These are phyloP conservation scores for Stegodyphus dumicola DNA, from an alignment of 1,140 invertebrate species.

Conservation along the genomic window DNA sequence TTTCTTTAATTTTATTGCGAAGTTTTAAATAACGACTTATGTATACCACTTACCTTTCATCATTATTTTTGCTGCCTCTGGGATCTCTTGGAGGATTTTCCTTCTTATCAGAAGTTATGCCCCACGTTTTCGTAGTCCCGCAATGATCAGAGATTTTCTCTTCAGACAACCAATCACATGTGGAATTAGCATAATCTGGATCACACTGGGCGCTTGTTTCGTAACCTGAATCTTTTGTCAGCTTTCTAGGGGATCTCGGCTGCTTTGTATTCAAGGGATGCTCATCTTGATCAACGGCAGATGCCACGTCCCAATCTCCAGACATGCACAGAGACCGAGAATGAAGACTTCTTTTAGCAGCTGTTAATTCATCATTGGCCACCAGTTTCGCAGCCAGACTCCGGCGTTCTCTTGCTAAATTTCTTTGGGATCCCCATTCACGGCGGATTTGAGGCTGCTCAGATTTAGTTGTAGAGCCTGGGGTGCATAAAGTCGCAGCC, in stretches of 20 bases:
- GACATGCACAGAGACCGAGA: conserved; percentile 43
- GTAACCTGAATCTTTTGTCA: conserved; percentile 68
- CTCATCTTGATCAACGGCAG: not conserved
- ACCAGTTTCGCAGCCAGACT: conserved; percentile 22
- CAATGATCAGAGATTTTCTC: conserved; percentile 3
- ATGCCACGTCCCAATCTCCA: conserved; percentile 17
- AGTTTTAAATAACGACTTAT: too few species aligned
- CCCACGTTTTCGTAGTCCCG: not conserved
- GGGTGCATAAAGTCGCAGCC: conserved; percentile 15
- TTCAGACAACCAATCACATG: conserved; percentile 63
- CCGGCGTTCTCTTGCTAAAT: conserved; percentile 32
- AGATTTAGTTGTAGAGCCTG: not conserved
- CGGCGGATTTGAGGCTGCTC: conserved; percentile 17
- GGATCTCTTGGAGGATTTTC: not conserved
- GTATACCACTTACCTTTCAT: too few species aligned
- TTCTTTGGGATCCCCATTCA: conserved; percentile 51
- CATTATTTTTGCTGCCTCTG: not conserved
- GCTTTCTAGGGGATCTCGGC: conserved; percentile 64
- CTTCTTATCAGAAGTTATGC: conserved; percentile 12
- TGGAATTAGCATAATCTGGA: conserved; percentile 65
- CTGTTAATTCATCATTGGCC: conserved; percentile 6
- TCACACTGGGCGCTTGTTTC: conserved; percentile 66
- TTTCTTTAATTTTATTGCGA: too few species aligned
- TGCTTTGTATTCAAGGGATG: conserved; percentile 6
- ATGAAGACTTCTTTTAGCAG: conserved; percentile 33